A percentile compares a stretch with the other conserved stretches of the same genome.
These are phyloP conservation scores for Puntigrus tetrazona DNA, from an alignment of 2,113 vertebrate species.

Conservation along the genomic window DNA sequence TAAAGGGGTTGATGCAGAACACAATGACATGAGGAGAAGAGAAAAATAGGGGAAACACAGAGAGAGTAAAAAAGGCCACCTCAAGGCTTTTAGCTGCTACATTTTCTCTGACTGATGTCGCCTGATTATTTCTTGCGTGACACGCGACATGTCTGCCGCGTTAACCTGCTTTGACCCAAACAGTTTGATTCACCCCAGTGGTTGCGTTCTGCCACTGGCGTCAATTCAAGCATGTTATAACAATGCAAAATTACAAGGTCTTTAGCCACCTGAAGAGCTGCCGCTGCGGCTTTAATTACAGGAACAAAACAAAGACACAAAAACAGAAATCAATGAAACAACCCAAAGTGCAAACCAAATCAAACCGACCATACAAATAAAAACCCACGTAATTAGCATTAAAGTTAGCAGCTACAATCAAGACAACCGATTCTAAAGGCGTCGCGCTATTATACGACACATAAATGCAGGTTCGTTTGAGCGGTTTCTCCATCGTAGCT, in stretches of 20 bases:
- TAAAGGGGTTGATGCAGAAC: conserved; percentile 99
- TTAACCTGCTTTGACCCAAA: conserved; percentile 73
- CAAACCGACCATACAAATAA: conserved; percentile 54
- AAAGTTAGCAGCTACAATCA: conserved; percentile 80
- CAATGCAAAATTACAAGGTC: conserved; percentile 70
- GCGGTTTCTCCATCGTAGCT: conserved; percentile 70
- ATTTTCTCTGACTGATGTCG: conserved; percentile 74
- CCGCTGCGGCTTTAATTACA: conserved; percentile 70
- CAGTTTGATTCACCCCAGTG: conserved; percentile 74
- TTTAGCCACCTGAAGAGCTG: conserved; percentile 70
- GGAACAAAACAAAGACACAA: conserved; percentile 55
- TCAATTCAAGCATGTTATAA: conserved; percentile 70
- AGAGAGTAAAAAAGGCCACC: conserved; percentile 99
- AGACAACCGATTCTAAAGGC: conserved; percentile 16
- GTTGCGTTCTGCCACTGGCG: conserved; percentile 69
- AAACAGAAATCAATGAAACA: conserved; percentile 52
- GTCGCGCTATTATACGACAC: background rate
- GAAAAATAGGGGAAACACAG: conserved; percentile 99
- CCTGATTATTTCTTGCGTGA: conserved; percentile 56
- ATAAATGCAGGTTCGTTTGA: background rate
- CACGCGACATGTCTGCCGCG: conserved; percentile 65
- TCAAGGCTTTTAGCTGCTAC: conserved; percentile 98
- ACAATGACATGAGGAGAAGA: conserved; percentile 99
- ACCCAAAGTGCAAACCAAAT: conserved; percentile 52
- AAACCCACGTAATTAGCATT: conserved; percentile 67